Evolutionary conservation across 2,113 vertebrate genomes (phyloP).

Genomic region (Tretioscincus oriximinensis): DNA sequence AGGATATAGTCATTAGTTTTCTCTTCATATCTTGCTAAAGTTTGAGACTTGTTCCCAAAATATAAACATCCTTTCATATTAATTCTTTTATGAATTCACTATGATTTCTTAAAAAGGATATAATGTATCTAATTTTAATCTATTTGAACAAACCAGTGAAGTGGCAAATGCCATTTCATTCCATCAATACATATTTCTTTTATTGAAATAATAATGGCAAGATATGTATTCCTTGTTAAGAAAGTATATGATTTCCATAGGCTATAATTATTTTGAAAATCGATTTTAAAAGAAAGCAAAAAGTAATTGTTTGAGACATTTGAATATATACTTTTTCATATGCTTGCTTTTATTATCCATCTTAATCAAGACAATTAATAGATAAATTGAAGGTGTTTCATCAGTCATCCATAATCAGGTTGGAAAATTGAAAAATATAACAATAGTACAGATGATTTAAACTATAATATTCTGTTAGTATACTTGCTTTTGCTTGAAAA

Average conservation of each 20-base stretch:
- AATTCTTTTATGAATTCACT: no score
- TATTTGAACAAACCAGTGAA: background rate
- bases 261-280: background rate
- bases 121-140: no score
- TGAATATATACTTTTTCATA: background rate
- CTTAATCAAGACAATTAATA: background rate
- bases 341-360: background rate
- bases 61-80: no score
- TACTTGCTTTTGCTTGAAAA: constrained; percentile 20
- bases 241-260: background rate
- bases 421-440: background rate
- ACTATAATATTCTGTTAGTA: background rate
- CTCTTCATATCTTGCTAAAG: background rate
- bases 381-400: background rate
- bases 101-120: no score
- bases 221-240: no score
- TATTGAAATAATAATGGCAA: no score
- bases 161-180: background rate
- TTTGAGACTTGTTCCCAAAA: background rate
- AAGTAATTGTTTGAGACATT: background rate
- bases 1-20: no score
- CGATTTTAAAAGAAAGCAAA: no score
- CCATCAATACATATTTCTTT: no score
- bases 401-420: background rate
- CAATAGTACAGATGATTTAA: constrained; percentile 11